Base-by-base conservation (phyloP, 2,113 vertebrate species). In the Ceyx cyanopectus region DNA sequence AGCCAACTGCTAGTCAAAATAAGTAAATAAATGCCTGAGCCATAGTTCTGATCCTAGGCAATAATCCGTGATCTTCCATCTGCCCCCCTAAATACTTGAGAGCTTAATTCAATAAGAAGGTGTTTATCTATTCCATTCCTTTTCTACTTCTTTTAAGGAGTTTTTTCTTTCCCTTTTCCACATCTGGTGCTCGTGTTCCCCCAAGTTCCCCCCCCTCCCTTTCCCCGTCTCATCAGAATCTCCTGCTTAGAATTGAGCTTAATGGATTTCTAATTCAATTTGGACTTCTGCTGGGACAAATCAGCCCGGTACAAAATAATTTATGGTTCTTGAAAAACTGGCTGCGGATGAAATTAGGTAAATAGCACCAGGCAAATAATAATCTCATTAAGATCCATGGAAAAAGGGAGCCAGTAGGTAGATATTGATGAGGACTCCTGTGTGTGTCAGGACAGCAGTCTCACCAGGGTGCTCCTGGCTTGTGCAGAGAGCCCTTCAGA, bases 181-280 rank as follows among this genome's bases (percentile, higher is more conserved):
- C 80, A 81, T 81, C 85, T 95, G 79, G 29, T 89, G 60, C 62
- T 92, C 68, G 84, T 57, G 68, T 79, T 87, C 69, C 80, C 79
- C 80, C 79, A 88, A 69, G 41, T 68, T 80, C 7, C 34, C 34
- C 34, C 34, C 34, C 34, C 34, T 14, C 66, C 16, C 24, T 61
- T 94, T 83, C 23, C 18, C 32, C 58, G 50, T 80, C 30, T 90
- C 51, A 81, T 70, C 65, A 90, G 85, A 85, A 95, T 51, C 81
- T 88, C 48, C 54, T 40, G n/a, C 48, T 81, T 89, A 87, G 93
- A 96, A 95, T 96, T 80, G 90, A 93, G 65, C 66, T 97, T 97
- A 97, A 97, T 97, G 96, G 94, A 90, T 95, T 93, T 95, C 81
- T 96, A 95, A 97, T 93, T 96, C 63, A 91, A 91, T 97, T 97